These are phyloP conservation scores for Merops nubicus DNA, from an alignment of 2,113 vertebrate genomes.

Conservation along the genomic window DNA sequence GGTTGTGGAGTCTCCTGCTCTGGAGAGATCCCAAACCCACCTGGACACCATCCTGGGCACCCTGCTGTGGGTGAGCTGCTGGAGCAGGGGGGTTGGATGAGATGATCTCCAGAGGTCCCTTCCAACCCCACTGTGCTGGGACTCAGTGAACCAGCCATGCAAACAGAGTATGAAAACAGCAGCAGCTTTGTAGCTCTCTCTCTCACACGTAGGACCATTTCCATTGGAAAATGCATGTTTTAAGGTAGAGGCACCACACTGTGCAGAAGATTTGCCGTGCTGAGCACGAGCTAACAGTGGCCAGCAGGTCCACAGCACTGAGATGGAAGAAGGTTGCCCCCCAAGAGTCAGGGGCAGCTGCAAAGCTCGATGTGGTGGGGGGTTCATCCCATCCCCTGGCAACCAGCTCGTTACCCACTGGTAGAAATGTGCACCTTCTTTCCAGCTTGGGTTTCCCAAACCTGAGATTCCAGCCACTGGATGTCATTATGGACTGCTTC, in stretches of 20 bases:
- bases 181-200: background rate
- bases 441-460: background rate
- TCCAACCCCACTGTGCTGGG: too few relatives aligned
- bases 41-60: too few relatives aligned
- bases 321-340: rapidly evolving
- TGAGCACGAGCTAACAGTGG: rapidly evolving
- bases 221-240: rapidly evolving
- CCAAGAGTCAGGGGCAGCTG: rapidly evolving
- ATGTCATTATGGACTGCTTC: background rate
- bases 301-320: background rate
- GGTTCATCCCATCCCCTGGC: background rate
- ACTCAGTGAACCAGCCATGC: background rate
- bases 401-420: rapidly evolving
- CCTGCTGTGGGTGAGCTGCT: too few relatives aligned
- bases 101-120: background rate
- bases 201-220: background rate
- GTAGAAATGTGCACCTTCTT: background rate
- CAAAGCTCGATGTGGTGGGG: rapidly evolving
- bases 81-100: too few relatives aligned
- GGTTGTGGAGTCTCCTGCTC: too few relatives aligned
- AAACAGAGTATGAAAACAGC: background rate
- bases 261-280: background rate
- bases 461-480: background rate
- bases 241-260: background rate
- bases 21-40: too few relatives aligned